Conservation (phyloP, 1,140 invertebrate species). For the Elysia chlorotica region DNA sequence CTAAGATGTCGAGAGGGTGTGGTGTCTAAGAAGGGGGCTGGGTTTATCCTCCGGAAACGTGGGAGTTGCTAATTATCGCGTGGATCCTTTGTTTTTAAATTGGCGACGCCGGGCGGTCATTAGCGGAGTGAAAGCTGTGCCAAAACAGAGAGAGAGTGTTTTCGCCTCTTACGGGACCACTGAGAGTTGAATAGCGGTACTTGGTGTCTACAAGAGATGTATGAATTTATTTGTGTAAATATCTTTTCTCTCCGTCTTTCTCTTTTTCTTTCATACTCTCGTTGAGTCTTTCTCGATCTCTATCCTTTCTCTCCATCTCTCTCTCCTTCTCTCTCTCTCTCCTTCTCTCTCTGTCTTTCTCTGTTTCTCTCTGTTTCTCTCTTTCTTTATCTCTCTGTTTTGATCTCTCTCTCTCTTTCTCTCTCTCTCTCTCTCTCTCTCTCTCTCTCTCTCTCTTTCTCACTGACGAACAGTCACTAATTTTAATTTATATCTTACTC, state of each 20-base stretch:
- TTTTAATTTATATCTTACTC: neutral
- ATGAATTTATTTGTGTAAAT: neutral
- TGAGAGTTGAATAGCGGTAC: too few species aligned
- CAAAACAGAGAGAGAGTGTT: too few species aligned
- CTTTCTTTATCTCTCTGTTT: neutral
- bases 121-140: too few species aligned
- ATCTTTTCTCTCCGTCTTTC: neutral
- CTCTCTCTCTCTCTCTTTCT: neutral
- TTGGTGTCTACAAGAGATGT: too few species aligned
- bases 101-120: too few species aligned
- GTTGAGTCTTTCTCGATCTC: neutral
- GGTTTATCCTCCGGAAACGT: too few species aligned
- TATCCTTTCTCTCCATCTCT: neutral
- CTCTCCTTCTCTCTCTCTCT: neutral
- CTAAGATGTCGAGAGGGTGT: too few species aligned
- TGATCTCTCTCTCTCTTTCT: neutral
- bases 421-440: neutral
- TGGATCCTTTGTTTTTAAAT: too few species aligned
- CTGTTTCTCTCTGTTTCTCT: neutral
- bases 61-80: too few species aligned
- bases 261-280: neutral
- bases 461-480: too few species aligned
- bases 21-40: too few species aligned
- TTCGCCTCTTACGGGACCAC: too few species aligned
- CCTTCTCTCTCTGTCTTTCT: neutral